Evolutionary conservation across 1,140 invertebrate genomes (phyloP).

Genomic region (Spodoptera frugiperda): DNA sequence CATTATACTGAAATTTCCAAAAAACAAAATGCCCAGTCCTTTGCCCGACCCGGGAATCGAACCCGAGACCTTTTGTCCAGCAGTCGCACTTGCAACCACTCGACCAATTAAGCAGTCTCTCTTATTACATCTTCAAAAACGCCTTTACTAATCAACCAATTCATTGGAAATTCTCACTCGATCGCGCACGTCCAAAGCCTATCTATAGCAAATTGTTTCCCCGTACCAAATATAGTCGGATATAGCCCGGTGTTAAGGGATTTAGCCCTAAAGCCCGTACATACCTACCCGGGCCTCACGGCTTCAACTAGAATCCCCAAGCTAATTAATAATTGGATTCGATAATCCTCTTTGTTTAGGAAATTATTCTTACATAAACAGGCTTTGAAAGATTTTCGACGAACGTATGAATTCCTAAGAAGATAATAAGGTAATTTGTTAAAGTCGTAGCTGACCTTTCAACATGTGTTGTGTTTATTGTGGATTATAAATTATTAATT

Average conservation of each 20-base stretch:
- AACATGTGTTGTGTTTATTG: background rate
- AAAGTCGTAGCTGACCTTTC: background rate
- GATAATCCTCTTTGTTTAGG: slow-evolving; percentile 34
- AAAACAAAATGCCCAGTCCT: too few species aligned
- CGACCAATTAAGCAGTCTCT: too few species aligned
- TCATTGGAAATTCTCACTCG: background rate
- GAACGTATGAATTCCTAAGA: background rate
- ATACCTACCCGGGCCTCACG: slow-evolving; percentile 12
- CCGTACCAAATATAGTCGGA: slow-evolving; percentile 6
- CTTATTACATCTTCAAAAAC: too few species aligned
- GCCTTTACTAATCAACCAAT: background rate
- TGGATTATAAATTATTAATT: too few species aligned
- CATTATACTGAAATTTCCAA: too few species aligned
- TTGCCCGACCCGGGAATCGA: too few species aligned
- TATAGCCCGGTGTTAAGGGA: slow-evolving; percentile 19
- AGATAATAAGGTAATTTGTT: background rate
- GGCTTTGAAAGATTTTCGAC: background rate
- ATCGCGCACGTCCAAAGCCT: slow-evolving; percentile 2
- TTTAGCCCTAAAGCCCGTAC: slow-evolving; percentile 22
- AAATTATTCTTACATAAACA: slow-evolving; percentile 22
- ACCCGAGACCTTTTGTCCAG: too few species aligned
- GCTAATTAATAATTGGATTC: slow-evolving; percentile 42
- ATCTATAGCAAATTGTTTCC: slow-evolving; percentile 32
- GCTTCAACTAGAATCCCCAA: slow-evolving; percentile 29
- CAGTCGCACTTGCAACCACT: too few species aligned